These are phyloP conservation scores for Anolis apletophallus DNA, from an alignment of 2,797 vertebrate genomes.

Conservation along the genomic window DNA sequence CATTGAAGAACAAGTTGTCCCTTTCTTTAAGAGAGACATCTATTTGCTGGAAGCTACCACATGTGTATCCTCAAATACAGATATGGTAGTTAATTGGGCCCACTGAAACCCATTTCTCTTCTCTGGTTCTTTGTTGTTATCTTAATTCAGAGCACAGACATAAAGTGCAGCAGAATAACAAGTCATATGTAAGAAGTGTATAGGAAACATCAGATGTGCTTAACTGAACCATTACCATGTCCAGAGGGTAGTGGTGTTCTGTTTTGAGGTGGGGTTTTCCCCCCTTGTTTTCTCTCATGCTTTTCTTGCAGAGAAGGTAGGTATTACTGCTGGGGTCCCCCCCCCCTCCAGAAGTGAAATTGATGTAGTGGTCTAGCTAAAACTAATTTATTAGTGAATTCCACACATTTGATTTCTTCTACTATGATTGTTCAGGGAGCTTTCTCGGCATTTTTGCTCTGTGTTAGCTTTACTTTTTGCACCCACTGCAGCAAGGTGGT, in stretches of 20 bases:
- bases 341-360: slow-evolving; percentile 1
- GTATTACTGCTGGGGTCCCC: not conserved
- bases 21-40: not conserved
- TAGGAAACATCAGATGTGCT: not conserved
- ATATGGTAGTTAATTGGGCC: not conserved
- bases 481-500: not conserved
- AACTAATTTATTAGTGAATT: not conserved
- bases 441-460: not conserved
- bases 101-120: not conserved
- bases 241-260: not conserved
- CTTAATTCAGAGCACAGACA: slow-evolving; percentile 7
- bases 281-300: not conserved
- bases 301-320: not conserved
- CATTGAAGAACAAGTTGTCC: not conserved
- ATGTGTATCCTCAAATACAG: not conserved
- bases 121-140: not conserved
- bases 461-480: slow-evolving; percentile 3
- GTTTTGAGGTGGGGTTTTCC: not conserved
- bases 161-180: not conserved
- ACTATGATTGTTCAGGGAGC: not conserved
- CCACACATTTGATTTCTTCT: not conserved
- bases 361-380: not conserved
- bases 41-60: not conserved
- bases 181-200: not conserved
- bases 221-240: not conserved